Percentiles rank a stretch among this genome's conserved stretches.
phyloP scores from a whole-genome alignment of 2,113 vertebrate genomes.

The Macaca nemestrina region DNA sequence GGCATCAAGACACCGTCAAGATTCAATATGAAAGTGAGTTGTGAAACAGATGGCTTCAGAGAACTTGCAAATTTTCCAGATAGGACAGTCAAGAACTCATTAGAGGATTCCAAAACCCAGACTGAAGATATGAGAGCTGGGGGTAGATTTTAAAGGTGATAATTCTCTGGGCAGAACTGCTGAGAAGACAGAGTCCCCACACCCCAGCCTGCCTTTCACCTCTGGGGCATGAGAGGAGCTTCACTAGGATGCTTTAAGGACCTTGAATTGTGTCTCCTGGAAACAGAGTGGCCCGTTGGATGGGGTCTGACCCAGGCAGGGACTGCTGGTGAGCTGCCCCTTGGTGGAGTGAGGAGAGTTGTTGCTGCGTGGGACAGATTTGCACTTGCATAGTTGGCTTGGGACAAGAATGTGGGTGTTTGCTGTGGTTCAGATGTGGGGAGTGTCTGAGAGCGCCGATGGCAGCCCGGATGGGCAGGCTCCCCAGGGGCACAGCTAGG shows the following conservation, averaged over 20 bases:
- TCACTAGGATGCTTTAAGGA: neutral
- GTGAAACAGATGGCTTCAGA: neutral
- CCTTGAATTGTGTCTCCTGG: neutral
- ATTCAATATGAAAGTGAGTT: no score
- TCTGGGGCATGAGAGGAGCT: neutral
- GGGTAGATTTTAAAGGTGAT: neutral
- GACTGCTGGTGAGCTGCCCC: neutral
- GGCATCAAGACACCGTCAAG: neutral
- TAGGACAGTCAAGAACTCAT: neutral
- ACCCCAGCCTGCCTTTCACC: neutral
- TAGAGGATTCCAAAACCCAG: neutral
- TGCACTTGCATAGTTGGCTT: neutral
- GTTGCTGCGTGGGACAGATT: neutral
- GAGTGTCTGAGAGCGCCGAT: rapidly evolving
- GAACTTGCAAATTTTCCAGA: neutral
- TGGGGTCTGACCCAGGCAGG: neutral
- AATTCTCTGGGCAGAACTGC: neutral
- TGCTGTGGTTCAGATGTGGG: neutral
- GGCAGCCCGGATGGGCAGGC: neutral
- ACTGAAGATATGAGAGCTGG: neutral
- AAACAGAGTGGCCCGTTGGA: neutral
- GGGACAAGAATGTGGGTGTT: neutral
- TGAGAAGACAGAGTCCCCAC: neutral
- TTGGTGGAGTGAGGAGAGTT: no score
- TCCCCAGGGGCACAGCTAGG: no score